These are phyloP conservation scores for Dipus sagitta DNA, from an alignment of 2,797 vertebrate genomes.

Conservation along the genomic window DNA sequence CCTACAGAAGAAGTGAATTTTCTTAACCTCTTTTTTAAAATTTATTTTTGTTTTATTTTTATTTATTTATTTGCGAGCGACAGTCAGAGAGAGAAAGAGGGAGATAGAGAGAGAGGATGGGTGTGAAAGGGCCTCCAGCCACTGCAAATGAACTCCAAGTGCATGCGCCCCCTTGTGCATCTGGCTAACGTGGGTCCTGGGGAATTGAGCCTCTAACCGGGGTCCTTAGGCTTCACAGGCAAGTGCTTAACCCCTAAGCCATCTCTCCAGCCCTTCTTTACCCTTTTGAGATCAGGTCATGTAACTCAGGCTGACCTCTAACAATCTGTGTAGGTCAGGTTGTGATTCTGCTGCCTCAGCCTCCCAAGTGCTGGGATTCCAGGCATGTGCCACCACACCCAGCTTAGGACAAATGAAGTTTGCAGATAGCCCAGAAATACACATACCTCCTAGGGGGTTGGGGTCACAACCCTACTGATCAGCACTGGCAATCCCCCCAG, in stretches of 20 bases:
- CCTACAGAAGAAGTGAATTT: background rate
- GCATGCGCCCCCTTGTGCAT: no score
- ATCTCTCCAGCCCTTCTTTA: no score
- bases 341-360: background rate
- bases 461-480: background rate
- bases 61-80: no score
- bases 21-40: background rate
- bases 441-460: background rate
- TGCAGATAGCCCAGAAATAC: background rate
- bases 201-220: no score
- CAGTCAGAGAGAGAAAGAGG: no score
- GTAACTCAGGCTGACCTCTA: background rate
- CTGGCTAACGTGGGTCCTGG: no score
- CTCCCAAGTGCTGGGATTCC: background rate
- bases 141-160: no score
- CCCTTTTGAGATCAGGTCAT: background rate
- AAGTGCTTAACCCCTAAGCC: no score
- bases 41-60: no score
- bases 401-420: conserved; percentile 9
- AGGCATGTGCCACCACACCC: background rate
- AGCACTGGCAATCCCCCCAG: background rate
- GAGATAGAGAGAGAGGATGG: no score
- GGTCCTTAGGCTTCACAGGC: no score
- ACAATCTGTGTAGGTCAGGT: background rate
- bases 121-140: no score